Conservation (phyloP, 2,888 invertebrate species). For the Drosophila stalkeri region DNA sequence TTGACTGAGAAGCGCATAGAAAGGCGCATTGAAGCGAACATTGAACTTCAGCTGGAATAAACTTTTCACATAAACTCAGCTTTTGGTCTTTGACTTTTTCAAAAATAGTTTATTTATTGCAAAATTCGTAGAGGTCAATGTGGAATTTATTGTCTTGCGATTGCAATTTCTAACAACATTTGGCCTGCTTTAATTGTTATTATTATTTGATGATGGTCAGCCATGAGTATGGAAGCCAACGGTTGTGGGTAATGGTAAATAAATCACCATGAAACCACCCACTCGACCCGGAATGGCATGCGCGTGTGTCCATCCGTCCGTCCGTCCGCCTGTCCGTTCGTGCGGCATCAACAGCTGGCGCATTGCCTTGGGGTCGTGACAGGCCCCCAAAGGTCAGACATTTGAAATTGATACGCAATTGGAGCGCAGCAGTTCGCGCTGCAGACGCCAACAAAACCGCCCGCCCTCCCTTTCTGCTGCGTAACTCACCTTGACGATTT, state of each 20-base stretch:
- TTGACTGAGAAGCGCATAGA: background rate
- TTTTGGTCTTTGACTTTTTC: background rate
- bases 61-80: background rate
- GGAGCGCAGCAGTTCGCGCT: slow-evolving; percentile 3
- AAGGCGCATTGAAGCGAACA: background rate
- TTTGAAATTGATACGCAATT: slow-evolving; percentile 58
- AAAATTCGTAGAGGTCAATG: background rate
- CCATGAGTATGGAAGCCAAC: background rate
- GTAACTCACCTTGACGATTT: slow-evolving; percentile 84
- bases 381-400: slow-evolving; percentile 50
- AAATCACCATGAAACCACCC: background rate
- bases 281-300: slow-evolving; percentile 4
- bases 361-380: slow-evolving; percentile 27
- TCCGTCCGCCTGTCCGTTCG: slow-evolving; percentile 6
- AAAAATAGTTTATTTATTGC: too few species aligned
- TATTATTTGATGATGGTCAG: background rate
- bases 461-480: background rate
- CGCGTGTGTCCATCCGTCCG: background rate
- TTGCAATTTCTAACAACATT: background rate
- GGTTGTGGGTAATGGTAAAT: slow-evolving; percentile 4
- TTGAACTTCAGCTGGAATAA: background rate
- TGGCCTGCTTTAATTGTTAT: slow-evolving; percentile 10
- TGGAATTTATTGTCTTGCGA: background rate
- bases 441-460: background rate
- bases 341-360: slow-evolving; percentile 51